Evolutionary conservation across 2,888 invertebrate species (phyloP).

Genomic region (Eupeodes luniger): DNA sequence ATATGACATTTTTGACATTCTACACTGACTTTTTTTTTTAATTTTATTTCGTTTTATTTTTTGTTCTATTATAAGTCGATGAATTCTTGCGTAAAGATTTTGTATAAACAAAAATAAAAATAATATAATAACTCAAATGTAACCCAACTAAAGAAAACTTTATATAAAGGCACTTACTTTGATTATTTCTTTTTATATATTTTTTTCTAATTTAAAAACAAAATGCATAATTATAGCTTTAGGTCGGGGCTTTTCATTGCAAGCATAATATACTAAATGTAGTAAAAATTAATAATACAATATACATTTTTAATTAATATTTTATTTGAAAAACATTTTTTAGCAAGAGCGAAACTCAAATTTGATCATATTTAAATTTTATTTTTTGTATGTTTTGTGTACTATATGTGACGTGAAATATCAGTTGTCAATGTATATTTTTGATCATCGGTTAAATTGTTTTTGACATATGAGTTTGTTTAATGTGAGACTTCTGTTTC

Average conservation of each 20-base stretch:
- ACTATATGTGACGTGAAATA: neutral
- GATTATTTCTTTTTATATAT: neutral
- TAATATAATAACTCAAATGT: neutral
- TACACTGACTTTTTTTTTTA: neutral
- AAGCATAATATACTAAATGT: slow-evolving; percentile 52
- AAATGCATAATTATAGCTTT: slow-evolving; percentile 38
- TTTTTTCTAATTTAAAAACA: neutral
- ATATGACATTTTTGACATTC: slow-evolving; percentile 12
- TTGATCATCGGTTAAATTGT: no score
- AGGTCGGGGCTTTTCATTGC: slow-evolving; percentile 40
- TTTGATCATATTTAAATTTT: slow-evolving; percentile 66
- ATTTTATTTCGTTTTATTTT: neutral
- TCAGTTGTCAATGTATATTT: neutral
- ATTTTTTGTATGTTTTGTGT: neutral
- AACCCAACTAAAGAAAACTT: slow-evolving; percentile 26
- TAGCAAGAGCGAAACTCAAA: slow-evolving; percentile 55
- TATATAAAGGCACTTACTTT: slow-evolving; percentile 33
- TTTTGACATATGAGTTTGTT: no score
- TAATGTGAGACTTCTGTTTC: neutral
- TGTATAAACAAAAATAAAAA: slow-evolving; percentile 11
- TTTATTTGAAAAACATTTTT: slow-evolving; percentile 10
- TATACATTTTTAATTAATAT: slow-evolving; percentile 1
- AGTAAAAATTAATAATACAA: slow-evolving; percentile 4
- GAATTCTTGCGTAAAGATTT: slow-evolving; percentile 46
- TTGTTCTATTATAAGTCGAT: slow-evolving; percentile 36